These are phyloP conservation scores for Ranitomeya imitator DNA, from an alignment of 2,113 vertebrate genomes.

Conservation along the genomic window DNA sequence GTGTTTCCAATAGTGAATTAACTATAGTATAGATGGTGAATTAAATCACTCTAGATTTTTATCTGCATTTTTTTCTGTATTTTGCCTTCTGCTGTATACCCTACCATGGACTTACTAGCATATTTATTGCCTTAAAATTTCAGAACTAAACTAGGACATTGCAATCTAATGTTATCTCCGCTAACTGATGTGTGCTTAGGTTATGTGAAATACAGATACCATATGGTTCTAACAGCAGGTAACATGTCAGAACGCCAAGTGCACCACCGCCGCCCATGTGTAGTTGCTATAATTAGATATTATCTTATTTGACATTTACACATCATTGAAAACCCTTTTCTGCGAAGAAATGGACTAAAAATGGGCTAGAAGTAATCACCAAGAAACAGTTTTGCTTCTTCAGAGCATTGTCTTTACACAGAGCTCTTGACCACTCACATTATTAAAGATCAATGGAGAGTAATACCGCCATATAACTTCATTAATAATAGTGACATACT, in stretches of 20 bases:
- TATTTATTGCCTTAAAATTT: not conserved
- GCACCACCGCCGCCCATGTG: not conserved
- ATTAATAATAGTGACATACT: not conserved
- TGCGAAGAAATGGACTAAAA: not conserved
- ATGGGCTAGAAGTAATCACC: not conserved
- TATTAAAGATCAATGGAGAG: not conserved
- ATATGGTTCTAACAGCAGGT: slow-evolving; percentile 9
- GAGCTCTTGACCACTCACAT: not conserved
- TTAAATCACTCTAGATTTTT: not conserved
- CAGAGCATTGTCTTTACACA: not conserved
- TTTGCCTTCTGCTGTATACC: too few species aligned
- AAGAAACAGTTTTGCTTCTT: not conserved
- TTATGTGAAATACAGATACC: not conserved
- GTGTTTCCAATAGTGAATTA: not conserved
- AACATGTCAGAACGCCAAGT: not conserved
- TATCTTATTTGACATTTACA: not conserved
- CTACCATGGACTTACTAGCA: not conserved
- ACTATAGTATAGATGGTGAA: not conserved
- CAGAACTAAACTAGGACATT: not conserved
- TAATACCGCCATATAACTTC: not conserved
- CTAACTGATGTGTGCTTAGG: not conserved
- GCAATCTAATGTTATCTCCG: not conserved
- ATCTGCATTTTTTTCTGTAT: too few species aligned
- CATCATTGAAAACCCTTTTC: not conserved
- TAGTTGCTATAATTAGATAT: not conserved